Evolutionary conservation across 2,797 vertebrate genomes (phyloP), one percentile per base, ranked within the genome.

Genomic region (Acanthurus leucopareius): DNA sequence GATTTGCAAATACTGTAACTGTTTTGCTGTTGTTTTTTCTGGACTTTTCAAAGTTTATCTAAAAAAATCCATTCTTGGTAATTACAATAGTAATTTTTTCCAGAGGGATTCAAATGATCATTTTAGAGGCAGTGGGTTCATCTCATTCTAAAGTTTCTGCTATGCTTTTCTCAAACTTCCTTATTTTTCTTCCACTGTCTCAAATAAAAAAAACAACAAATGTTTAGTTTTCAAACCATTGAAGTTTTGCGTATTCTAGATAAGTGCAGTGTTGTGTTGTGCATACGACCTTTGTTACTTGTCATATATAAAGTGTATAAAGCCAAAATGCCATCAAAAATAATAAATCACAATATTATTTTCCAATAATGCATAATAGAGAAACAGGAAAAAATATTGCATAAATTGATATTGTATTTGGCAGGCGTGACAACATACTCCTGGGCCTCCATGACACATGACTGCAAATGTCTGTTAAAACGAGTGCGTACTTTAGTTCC

Each of bases 401-500:
- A 42, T 52, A 40, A 3, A 9, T 28, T 77, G 57, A 62, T 59
- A 83, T 35, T 74, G 15, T 57, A 42, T 79, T 80, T 74, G 51
- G 48, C 42, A 74, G 22, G 15, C 77, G 8, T 40, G 44, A 47
- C 71, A 62, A 66, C 44, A 53, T 20, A 51, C n/a, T 64, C 59
- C 42, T 20, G 28, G 51, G 61, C 71, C 51, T 70, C 28, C 16
- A 17, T 53, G 75, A 78, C 52, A 84, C 49, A 76, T 58, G 22
- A 75, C 17, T 63, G 53, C 62, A 79, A 80, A 76, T 6, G 47
- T 85, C 63, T 79, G 63, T 60, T 69, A 35, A 25, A 58, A 22
- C 25, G 64, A 91, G 88, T 92, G 92, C 97, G 87, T 95, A 98
- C 98, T 99, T 99, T 49, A 99, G 96, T 83, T 99, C 98, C 93